Conservation (phyloP, 2,113 vertebrate species). For the Oreochromis aureus region DNA sequence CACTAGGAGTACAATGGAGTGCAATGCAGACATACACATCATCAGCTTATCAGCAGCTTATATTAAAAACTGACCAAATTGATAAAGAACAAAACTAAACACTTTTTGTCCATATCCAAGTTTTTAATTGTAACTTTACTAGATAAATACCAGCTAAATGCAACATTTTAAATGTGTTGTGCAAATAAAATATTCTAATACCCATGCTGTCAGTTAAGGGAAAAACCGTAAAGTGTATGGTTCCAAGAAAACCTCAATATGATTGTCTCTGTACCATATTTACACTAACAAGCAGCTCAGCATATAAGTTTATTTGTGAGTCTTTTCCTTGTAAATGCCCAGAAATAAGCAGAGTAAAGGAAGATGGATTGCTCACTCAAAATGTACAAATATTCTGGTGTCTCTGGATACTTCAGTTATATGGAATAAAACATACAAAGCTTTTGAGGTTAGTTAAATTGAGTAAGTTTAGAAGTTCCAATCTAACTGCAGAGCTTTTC, state of each 20-base stretch:
- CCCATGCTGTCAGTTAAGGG: fast-evolving
- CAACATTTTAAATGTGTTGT: neutral
- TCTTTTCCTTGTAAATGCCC: neutral
- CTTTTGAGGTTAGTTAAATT: neutral
- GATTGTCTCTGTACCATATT: neutral
- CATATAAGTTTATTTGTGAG: neutral
- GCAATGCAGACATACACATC: neutral
- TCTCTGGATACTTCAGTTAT: neutral
- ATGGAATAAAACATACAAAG: neutral
- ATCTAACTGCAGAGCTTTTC: neutral
- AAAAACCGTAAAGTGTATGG: neutral
- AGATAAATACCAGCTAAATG: neutral
- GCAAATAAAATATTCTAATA: neutral
- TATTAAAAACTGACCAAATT: neutral
- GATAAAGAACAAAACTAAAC: fast-evolving
- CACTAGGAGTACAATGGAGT: neutral
- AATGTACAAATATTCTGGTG: neutral
- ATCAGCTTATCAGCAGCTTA: neutral
- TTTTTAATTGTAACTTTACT: neutral
- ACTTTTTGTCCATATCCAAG: neutral
- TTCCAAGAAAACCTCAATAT: neutral
- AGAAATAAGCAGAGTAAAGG: neutral
- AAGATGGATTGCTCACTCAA: neutral
- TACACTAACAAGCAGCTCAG: neutral
- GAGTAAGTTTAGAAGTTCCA: neutral